phyloP scores from a whole-genome alignment of 64 coral and sea anemone genomes.

The Catalaphyllia jardinei region DNA sequence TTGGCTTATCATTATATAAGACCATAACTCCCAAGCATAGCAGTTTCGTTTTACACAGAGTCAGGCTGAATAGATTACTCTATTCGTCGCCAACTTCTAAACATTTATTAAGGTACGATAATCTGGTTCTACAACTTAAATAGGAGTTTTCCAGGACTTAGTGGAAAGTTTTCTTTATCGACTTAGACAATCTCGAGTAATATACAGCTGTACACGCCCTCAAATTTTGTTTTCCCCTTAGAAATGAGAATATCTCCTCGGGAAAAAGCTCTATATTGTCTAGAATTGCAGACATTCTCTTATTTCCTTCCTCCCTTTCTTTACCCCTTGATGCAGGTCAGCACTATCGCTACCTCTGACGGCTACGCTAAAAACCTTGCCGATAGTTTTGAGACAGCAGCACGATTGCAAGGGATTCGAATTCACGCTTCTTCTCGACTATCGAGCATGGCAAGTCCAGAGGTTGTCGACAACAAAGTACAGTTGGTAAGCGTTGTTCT shows the following conservation, averaged over 20 bases:
- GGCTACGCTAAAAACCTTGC: constrained; percentile 71
- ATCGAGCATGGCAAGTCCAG: constrained; percentile 37
- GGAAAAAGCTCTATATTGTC: not conserved
- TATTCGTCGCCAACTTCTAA: too few species aligned
- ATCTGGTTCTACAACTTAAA: too few species aligned
- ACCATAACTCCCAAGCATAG: too few species aligned
- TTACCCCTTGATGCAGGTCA: constrained; percentile 52
- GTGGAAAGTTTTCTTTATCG: too few species aligned
- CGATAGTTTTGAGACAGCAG: constrained; percentile 76
- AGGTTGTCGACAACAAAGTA: constrained; percentile 76
- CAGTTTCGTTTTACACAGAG: too few species aligned
- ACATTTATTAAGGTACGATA: too few species aligned
- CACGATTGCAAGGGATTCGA: constrained; percentile 63
- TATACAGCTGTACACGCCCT: too few species aligned
- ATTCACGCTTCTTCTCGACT: constrained; percentile 80
- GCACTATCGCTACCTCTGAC: constrained; percentile 80
- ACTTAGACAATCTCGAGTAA: too few species aligned
- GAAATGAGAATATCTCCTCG: not conserved
- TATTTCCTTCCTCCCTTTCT: not conserved
- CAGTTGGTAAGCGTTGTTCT: constrained; percentile 68
- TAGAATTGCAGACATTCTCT: not conserved
- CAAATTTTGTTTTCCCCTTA: not conserved
- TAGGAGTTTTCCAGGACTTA: too few species aligned
- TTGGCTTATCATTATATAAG: too few species aligned
- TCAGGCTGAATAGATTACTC: too few species aligned